Evolutionary conservation across 2,888 invertebrate genomes (phyloP), one percentile per base, ranked within the genome.

Genomic region (Mythimna pallens): DNA sequence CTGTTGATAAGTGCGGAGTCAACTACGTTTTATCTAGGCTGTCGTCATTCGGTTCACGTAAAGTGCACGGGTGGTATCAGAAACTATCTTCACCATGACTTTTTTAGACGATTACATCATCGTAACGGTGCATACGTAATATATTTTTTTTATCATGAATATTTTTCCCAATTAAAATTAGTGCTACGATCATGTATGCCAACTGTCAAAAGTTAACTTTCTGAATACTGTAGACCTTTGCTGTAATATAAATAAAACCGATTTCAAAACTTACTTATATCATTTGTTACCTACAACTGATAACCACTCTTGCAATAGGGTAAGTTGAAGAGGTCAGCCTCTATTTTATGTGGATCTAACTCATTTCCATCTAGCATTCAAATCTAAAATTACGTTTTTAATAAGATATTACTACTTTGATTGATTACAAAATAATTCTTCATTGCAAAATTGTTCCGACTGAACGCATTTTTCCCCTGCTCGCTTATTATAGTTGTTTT

Each of bases 61-160:
- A 64, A 79, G 25, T 62, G 50, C 59, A 67, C 52, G 66, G 79
- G 80, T 71, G 79, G 83, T 79, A 82, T 82, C 79, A 66, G 34
- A 78, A 82, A 59, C 47, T 79, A 67, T 64, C 66, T 61, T 71
- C 52, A n/a, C 17, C 55, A 78, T 78, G 43, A 63, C 30, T 50
- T 55, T 10, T 80, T 61, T 50, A 52, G 14, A 61, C 12, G 12
- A 59, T 9, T 30, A 14, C 3, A 22, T 54, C 22, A 58, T 57
- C 54, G 61, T 14, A 36, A 47, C 43, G n/a, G 55, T 50, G 55
- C 69, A n/a, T 58, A 52, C 34, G 22, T 2, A 9, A 30, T 30
- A 8, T 55, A 55, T 47, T 1, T 1, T 12, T 2, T 50, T 30
- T 14, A 7, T 22, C n/a, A 30, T 30, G 30, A 30, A 30, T 30